Evolutionary conservation across 2,113 vertebrate genomes (phyloP).

Genomic region (Sylvietta virens): DNA sequence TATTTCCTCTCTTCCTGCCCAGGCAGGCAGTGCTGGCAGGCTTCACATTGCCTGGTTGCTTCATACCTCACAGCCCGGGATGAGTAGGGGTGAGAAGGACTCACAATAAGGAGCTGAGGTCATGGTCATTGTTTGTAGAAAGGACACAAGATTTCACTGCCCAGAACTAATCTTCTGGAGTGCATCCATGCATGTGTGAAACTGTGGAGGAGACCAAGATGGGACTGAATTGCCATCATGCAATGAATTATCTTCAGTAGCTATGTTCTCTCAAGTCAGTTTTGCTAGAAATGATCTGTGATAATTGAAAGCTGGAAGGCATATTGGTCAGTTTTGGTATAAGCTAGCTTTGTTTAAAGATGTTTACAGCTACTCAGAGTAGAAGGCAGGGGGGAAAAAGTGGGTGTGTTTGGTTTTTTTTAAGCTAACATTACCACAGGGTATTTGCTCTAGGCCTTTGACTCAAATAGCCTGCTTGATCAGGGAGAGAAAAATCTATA

Average conservation of each 20-base stretch:
- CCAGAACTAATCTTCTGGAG: slow-evolving; percentile 39
- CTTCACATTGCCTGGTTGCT: not conserved
- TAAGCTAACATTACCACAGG: not conserved
- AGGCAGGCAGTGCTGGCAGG: not conserved
- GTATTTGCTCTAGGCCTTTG: not conserved
- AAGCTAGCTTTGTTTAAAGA: not conserved
- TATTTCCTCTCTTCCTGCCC: slow-evolving; percentile 14
- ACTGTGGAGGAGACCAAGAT: slow-evolving; percentile 33
- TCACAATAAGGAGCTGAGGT: not conserved
- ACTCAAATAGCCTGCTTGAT: not conserved
- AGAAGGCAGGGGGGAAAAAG: not conserved
- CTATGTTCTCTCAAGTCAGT: not conserved
- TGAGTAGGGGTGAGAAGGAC: not conserved
- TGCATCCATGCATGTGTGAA: slow-evolving; percentile 29
- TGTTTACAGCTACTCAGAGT: not conserved
- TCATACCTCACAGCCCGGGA: not conserved
- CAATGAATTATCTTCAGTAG: not conserved
- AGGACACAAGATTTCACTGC: not conserved
- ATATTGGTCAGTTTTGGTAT: not conserved
- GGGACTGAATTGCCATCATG: not conserved
- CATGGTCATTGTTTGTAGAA: slow-evolving; percentile 24
- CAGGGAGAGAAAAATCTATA: not conserved
- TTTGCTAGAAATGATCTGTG: not conserved
- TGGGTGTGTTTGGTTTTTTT: not conserved
- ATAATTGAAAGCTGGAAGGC: not conserved